Percentiles rank a stretch among this genome's conserved stretches.
Conservation (phyloP, 2,797 vertebrate genomes). For the Channa striata region DNA sequence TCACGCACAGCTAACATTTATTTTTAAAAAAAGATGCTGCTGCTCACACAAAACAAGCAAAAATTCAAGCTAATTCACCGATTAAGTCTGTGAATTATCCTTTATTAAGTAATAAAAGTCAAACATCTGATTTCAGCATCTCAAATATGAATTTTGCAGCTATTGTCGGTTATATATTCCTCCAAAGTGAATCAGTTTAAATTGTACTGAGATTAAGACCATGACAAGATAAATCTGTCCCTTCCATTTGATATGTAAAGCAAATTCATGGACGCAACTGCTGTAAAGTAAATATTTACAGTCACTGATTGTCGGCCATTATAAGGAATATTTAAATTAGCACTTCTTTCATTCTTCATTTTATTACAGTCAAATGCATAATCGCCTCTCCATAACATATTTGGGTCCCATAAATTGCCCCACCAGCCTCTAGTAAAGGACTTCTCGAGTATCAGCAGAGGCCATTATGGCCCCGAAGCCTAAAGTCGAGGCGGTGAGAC, state of each 20-base stretch:
- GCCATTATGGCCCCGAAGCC: slow-evolving; percentile 57
- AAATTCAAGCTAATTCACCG: too few relatives aligned
- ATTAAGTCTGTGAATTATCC: too few relatives aligned
- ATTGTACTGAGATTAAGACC: background rate
- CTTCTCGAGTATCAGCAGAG: slow-evolving; percentile 39
- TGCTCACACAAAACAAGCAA: background rate
- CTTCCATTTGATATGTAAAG: too few relatives aligned
- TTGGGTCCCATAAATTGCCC: slow-evolving; percentile 2
- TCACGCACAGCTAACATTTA: too few relatives aligned
- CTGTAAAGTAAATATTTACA: background rate
- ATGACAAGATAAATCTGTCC: too few relatives aligned
- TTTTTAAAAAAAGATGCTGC: too few relatives aligned
- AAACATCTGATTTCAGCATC: too few relatives aligned
- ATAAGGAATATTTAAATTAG: background rate
- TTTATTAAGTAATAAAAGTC: too few relatives aligned
- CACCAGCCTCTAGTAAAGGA: slow-evolving; percentile 33
- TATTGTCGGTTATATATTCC: background rate
- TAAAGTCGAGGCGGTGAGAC: slow-evolving; percentile 64
- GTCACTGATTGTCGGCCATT: background rate
- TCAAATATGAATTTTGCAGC: background rate
- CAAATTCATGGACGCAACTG: too few relatives aligned
- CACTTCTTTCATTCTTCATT: background rate
- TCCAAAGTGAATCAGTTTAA: background rate
- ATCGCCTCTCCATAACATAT: slow-evolving; percentile 26
- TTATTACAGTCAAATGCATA: slow-evolving; percentile 47